Percentiles rank a stretch among this genome's conserved stretches.
Conservation (phyloP, 2,797 vertebrate species). For the Pelodytes ibericus region DNA sequence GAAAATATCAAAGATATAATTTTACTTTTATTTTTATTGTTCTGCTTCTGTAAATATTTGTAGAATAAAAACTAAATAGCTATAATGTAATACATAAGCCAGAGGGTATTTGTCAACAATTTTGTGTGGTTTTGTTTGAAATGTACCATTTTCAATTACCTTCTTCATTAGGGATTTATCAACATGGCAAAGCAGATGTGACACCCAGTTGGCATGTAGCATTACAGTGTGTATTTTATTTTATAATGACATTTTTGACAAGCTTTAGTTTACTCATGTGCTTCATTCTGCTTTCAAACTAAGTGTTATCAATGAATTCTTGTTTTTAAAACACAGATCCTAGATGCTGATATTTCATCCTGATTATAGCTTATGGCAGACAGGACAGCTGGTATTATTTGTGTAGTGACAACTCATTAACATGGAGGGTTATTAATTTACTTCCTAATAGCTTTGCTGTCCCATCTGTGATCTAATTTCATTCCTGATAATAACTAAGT, state of each 20-base stretch:
- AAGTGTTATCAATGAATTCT: not conserved
- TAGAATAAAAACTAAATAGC: not conserved
- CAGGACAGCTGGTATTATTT: too few species aligned
- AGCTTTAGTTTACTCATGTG: not conserved
- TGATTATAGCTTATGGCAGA: too few species aligned
- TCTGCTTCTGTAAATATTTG: not conserved
- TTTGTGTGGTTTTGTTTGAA: not conserved
- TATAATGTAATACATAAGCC: not conserved
- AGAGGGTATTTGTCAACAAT: not conserved
- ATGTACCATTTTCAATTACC: not conserved
- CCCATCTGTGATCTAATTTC: too few species aligned
- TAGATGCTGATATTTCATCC: too few species aligned
- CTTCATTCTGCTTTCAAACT: not conserved
- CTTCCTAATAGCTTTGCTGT: too few species aligned
- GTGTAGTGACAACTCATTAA: too few species aligned
- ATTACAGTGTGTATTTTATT: constrained; percentile 5
- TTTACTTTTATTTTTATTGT: too few species aligned
- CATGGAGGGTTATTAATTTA: too few species aligned
- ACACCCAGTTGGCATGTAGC: not conserved
- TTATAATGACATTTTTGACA: not conserved
- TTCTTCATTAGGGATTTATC: constrained; percentile 11
- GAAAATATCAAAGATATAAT: too few species aligned
- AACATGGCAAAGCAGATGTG: not conserved
- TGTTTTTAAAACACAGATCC: not conserved
- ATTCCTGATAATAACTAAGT: too few species aligned